Evolutionary conservation across 2,797 vertebrate genomes (phyloP), one percentile per base, ranked within the genome.

Genomic region (Nyctalus aviator): DNA sequence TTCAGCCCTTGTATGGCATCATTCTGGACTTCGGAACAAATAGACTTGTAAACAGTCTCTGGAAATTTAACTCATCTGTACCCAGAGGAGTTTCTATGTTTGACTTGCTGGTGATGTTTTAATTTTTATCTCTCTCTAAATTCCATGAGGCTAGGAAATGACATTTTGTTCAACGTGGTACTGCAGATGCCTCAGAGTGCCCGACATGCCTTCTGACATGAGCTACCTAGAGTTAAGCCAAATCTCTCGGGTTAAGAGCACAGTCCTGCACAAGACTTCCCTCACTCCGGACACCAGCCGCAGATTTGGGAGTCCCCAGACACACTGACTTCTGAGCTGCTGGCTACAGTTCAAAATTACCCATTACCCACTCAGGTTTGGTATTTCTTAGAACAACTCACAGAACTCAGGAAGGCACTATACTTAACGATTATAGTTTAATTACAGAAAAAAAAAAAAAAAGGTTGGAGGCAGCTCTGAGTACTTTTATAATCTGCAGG

Each of bases 401-500:
- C 3, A 57, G 57, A 75, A 84, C 35, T 76, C 32, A 88, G 53
- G 15, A 69, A 50, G 35, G 3, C 46, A 83, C 2, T 78, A 3
- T 18, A 73, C 4, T 62, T 50, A 69, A 93, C 44, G 1, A 78
- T 44, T 66, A 5, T 3, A 78, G 15, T 59, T 86, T 44, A 27
- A 41, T 27, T 32, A 41, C 6, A 94, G 46, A 15, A 92, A 68
- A 76, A 62, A 20, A 59, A 27, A 13, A 41, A 35, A 64, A 79
- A 50, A 83, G 12, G 2, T 69, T 77, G 82, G 77, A 76, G 64
- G 69, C 41, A 94, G 23, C 14, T 81, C 55, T 88, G 64, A 90
- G 27, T 77, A 88, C 81, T 95, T 92, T 92, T 48, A 78, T 77
- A 92, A 76, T 90, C 69, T 84, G 7, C 17, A 53, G 4, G 32